phyloP scores from a whole-genome alignment of 2,888 invertebrate genomes.

The Diachrysia chrysitis region DNA sequence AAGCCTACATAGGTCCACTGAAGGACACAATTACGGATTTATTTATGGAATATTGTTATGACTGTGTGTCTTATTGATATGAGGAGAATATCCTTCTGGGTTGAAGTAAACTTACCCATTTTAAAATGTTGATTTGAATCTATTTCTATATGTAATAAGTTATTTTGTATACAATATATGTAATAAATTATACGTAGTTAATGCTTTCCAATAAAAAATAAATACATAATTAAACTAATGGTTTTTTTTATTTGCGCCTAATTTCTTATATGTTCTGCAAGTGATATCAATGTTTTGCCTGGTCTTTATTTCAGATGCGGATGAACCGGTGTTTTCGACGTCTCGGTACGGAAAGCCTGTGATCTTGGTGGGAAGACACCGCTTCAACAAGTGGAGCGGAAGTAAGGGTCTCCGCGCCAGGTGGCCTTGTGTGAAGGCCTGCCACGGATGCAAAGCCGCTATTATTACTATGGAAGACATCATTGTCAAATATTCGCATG shows the following conservation, averaged over 20 bases:
- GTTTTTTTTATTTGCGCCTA: neutral
- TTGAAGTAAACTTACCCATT: too few relatives aligned
- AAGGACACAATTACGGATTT: too few relatives aligned
- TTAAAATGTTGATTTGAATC: too few relatives aligned
- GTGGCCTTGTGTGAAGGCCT: conserved; percentile 63
- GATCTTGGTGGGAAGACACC: conserved; percentile 56
- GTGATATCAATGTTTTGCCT: neutral
- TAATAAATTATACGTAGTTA: neutral
- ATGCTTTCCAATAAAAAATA: neutral
- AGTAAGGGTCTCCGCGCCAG: conserved; percentile 48
- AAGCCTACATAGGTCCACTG: too few relatives aligned
- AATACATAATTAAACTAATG: too few relatives aligned
- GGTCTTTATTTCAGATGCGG: neutral
- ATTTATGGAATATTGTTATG: too few relatives aligned
- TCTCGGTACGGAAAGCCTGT: conserved; percentile 71
- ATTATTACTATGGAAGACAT: conserved; percentile 58
- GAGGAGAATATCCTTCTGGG: too few relatives aligned
- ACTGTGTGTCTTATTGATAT: too few relatives aligned
- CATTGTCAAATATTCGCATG: conserved; percentile 38
- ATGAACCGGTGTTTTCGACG: conserved; percentile 33
- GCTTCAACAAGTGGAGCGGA: conserved; percentile 60
- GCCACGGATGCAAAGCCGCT: conserved; percentile 58
- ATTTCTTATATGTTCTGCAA: neutral
- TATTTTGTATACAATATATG: too few relatives aligned
- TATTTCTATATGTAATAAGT: too few relatives aligned